A percentile compares a stretch with the other conserved stretches of the same genome.
Evolutionary conservation across 2,888 invertebrate species (phyloP).

Genomic region (Lepidocyrtinus sp.): DNA sequence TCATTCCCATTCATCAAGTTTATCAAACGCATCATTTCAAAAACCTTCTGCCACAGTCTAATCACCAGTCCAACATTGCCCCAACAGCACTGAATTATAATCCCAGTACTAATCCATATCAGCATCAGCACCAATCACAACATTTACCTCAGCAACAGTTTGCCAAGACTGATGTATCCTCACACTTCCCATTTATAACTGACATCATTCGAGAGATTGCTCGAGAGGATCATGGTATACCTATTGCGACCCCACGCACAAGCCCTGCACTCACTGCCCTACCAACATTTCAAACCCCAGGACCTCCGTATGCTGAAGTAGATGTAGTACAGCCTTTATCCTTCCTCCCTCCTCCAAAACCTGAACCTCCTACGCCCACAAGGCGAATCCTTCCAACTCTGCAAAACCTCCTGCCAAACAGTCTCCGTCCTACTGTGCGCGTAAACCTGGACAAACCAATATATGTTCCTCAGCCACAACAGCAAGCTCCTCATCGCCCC

Average conservation of each 20-base stretch:
- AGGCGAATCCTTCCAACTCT: neutral
- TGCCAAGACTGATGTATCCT: neutral
- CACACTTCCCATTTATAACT: slow-evolving; percentile 28
- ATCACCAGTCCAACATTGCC: neutral
- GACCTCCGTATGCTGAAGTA: slow-evolving; percentile 42
- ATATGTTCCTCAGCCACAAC: slow-evolving; percentile 21
- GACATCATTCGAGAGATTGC: slow-evolving; percentile 24
- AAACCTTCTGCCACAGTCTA: neutral
- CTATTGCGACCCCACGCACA: slow-evolving; percentile 17
- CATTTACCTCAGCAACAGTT: neutral
- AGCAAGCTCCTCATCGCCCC: neutral
- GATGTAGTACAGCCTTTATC: slow-evolving; percentile 40
- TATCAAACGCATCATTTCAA: slow-evolving; percentile 27
- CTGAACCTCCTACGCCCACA: slow-evolving; percentile 27
- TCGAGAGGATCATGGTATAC: slow-evolving; percentile 18
- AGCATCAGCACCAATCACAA: neutral
- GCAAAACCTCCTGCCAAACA: neutral
- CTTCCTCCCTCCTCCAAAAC: slow-evolving; percentile 34
- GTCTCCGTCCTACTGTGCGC: slow-evolving; percentile 22
- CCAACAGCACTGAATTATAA: neutral
- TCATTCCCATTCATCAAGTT: slow-evolving; percentile 22
- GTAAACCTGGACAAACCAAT: slow-evolving; percentile 44
- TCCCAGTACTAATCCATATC: neutral
- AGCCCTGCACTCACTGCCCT: slow-evolving; percentile 28
- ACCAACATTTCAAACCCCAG: slow-evolving; percentile 35